phyloP scores from a whole-genome alignment of 2,888 invertebrate genomes.

The Clistopyga incitator region DNA sequence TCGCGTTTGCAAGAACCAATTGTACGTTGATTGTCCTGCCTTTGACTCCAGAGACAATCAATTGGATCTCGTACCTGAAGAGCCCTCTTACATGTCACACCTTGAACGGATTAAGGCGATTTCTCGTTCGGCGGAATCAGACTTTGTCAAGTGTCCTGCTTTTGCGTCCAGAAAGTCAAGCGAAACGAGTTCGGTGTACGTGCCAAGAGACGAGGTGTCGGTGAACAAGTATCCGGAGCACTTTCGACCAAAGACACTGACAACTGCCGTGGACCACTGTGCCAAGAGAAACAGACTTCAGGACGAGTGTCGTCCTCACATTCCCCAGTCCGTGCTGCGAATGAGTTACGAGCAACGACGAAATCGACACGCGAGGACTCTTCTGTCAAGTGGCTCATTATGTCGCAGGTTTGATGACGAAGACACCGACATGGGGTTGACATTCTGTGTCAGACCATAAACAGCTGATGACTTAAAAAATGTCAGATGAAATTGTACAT shows the following conservation, averaged over 20 bases:
- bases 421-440: conserved; percentile 18
- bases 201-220: conserved; percentile 61
- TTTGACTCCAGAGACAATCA: conserved; percentile 31
- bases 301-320: conserved; percentile 70
- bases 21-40: conserved; percentile 36
- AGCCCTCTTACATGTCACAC: conserved; percentile 22
- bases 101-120: conserved; percentile 34
- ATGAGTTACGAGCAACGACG: conserved; percentile 61
- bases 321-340: conserved; percentile 66
- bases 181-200: conserved; percentile 42
- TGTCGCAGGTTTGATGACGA: conserved; percentile 35
- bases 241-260: conserved; percentile 65
- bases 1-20: not conserved
- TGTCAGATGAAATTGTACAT: not conserved
- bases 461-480: not conserved
- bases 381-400: conserved; percentile 49
- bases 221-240: conserved; percentile 64
- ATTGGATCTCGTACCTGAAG: conserved; percentile 4
- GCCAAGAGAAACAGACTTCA: conserved; percentile 74
- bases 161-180: conserved; percentile 52
- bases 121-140: conserved; percentile 33
- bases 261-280: conserved; percentile 69
- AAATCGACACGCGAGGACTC: conserved; percentile 63
- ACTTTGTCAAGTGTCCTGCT: conserved; percentile 41
- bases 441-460: conserved; percentile 50